Evolutionary conservation across 1,140 invertebrate genomes (phyloP).

Genomic region (Lordiphosa stackelbergi): DNA sequence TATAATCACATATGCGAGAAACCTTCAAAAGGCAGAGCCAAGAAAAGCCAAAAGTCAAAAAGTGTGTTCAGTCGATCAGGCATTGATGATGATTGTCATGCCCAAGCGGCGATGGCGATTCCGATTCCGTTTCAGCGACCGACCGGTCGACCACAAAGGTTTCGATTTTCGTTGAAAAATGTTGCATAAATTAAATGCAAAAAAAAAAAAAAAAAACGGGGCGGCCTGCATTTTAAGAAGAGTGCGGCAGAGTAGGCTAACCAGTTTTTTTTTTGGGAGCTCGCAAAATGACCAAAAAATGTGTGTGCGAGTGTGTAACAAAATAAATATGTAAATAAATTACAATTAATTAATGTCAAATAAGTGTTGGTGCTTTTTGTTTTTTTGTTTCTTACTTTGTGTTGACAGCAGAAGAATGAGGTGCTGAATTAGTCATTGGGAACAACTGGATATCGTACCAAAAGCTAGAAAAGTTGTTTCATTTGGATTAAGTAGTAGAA

Average conservation of each 20-base stretch:
- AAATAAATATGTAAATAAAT: constrained; percentile 71
- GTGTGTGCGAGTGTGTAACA: constrained; percentile 46
- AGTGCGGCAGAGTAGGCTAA: constrained; percentile 17
- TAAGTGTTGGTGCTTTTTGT: constrained; percentile 10
- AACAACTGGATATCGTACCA: too few relatives aligned
- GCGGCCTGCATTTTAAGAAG: constrained; percentile 36
- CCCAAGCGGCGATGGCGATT: constrained; percentile 14
- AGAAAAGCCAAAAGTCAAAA: constrained; percentile 29
- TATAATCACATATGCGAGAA: constrained; percentile 20
- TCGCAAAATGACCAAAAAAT: constrained; percentile 8
- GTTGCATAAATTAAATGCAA: constrained; percentile 49
- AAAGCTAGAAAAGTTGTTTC: too few relatives aligned
- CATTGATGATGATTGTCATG: constrained; percentile 27
- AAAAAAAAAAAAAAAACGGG: constrained; percentile 20
- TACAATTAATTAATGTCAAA: constrained; percentile 66
- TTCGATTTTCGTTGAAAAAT: constrained; percentile 42
- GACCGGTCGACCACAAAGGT: constrained; percentile 29
- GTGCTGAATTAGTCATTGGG: constrained; percentile 29
- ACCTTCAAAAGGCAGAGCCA: constrained; percentile 40
- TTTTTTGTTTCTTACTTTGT: constrained; percentile 15
- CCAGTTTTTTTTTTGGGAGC: constrained; percentile 30
- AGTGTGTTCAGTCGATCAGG: neutral
- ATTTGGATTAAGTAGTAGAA: too few relatives aligned
- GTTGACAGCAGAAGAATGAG: constrained; percentile 18
- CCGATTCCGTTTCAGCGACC: neutral